A percentile compares a stretch with the other conserved stretches of the same genome.
phyloP scores from a whole-genome alignment of 1,140 invertebrate genomes.

The Tetranychus cinnabarinus region DNA sequence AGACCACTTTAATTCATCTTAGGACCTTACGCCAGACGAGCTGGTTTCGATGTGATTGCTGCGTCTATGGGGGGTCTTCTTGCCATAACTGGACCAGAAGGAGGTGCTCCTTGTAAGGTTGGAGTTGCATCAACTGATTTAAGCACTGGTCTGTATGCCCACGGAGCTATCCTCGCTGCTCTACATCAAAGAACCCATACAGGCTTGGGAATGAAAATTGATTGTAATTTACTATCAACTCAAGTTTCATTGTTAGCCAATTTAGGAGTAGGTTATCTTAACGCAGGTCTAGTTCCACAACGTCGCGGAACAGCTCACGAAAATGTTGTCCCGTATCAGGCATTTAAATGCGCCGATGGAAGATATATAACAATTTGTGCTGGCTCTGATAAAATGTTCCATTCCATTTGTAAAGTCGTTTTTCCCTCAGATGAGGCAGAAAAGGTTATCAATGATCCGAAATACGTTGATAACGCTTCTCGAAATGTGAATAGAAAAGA shows the following conservation, averaged over 20 bases:
- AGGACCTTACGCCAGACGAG: constrained; percentile 57
- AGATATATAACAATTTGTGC: constrained; percentile 53
- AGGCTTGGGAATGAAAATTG: constrained; percentile 66
- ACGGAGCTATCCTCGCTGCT: constrained; percentile 83
- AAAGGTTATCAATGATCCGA: constrained; percentile 33
- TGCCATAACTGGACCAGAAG: constrained; percentile 57
- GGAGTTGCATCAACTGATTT: constrained; percentile 83
- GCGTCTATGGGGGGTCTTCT: constrained; percentile 71
- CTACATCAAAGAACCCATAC: constrained; percentile 49
- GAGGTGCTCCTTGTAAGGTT: constrained; percentile 65
- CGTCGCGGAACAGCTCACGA: constrained; percentile 73
- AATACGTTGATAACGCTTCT: constrained; percentile 41
- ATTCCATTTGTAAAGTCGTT: constrained; percentile 10
- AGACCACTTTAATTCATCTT: too few species aligned
- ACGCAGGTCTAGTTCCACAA: constrained; percentile 42
- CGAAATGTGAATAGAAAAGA: constrained; percentile 49
- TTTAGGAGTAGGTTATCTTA: constrained; percentile 69
- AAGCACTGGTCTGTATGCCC: constrained; percentile 73
- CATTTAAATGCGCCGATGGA: constrained; percentile 53
- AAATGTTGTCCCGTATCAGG: constrained; percentile 82
- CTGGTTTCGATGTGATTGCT: constrained; percentile 88
- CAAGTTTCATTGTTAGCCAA: constrained; percentile 57
- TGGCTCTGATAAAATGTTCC: constrained; percentile 27
- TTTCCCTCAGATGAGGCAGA: constrained; percentile 20
- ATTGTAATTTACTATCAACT: constrained; percentile 76